Evolutionary conservation across 2,797 vertebrate species (phyloP).

Genomic region (Urosaurus nigricauda): DNA sequence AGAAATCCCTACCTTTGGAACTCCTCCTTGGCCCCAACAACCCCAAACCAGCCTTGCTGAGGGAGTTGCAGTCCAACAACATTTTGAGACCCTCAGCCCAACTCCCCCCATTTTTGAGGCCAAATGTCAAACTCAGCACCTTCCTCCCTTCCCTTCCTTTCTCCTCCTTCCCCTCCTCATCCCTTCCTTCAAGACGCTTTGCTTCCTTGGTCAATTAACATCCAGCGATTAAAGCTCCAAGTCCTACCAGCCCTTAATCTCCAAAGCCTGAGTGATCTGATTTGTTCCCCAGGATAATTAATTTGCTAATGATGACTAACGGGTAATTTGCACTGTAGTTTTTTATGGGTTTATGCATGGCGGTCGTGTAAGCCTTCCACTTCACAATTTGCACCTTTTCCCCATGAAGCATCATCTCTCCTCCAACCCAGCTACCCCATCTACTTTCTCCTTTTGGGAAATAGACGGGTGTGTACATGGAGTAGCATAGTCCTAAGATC

Average conservation of each 20-base stretch:
- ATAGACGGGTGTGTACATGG: too few species aligned
- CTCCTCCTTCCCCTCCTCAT: too few species aligned
- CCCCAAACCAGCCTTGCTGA: too few species aligned
- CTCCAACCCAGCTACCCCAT: background rate
- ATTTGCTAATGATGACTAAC: background rate
- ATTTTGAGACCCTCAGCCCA: background rate
- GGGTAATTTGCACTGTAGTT: background rate
- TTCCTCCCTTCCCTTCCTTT: too few species aligned
- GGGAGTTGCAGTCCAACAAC: too few species aligned
- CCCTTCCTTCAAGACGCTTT: background rate
- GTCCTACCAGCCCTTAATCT: constrained; percentile 19
- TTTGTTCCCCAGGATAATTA: background rate
- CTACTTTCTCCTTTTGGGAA: background rate
- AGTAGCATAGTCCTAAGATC: too few species aligned
- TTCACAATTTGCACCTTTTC: background rate
- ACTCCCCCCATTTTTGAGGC: background rate
- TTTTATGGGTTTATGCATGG: too few species aligned
- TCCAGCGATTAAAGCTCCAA: background rate
- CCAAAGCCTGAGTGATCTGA: constrained; percentile 14
- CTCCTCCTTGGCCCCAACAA: too few species aligned
- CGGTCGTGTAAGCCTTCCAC: too few species aligned
- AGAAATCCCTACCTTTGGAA: too few species aligned
- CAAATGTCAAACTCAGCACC: background rate
- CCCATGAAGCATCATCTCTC: background rate
- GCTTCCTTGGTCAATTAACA: constrained; percentile 28